Base-by-base conservation (phyloP, 2,113 vertebrate genomes). In the Grammomys surdaster region DNA sequence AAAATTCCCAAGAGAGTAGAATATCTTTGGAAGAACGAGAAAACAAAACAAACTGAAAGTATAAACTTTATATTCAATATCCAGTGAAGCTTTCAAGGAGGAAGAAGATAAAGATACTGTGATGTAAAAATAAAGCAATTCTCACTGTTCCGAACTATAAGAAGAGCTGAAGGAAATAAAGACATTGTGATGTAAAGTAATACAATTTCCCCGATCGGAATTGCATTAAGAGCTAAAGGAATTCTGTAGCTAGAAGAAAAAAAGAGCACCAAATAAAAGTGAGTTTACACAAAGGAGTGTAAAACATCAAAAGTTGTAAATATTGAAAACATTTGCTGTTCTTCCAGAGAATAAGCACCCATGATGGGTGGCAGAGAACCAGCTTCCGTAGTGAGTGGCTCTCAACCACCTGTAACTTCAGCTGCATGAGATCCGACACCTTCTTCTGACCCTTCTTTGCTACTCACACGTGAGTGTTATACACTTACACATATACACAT, bases 101-200 rank as follows among this genome's bases (percentile, higher is more conserved):
- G 24, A 91, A 90, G 33, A 94, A 75, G 58, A 77, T n/a, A 60
- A 95, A 81, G 43, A 87, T 14, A 84, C 63, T 95, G 90, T 78
- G 24, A 69, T 56, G 31, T n/a, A 80, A 96, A 96, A 58, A 60
- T 65, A 72, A 88, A 88, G 26, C 24, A 75, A 60, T 73, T 67
- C 77, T 48, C 81, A 56, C n/a, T 46, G 10, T 60, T 78, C 46
- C 33, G 76, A 78, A 33, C 46, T 78, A 51, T 8, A 78, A 31
- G 28, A 51, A 51, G 28, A 51, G 7, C 13, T 78, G 14, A 92
- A 91, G 16, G 77, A 85, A 63, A 67, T 51, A 60, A 95, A 89
- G 31, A 90, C 13, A 93, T 78, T 93, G 89, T 91, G 28, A 56
- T n/a, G 26, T 77, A 48, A 67, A 67, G 36, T 2, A 22, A 33